phyloP scores from a whole-genome alignment of 1,140 invertebrate genomes.

The Brachionus paranguensis region DNA sequence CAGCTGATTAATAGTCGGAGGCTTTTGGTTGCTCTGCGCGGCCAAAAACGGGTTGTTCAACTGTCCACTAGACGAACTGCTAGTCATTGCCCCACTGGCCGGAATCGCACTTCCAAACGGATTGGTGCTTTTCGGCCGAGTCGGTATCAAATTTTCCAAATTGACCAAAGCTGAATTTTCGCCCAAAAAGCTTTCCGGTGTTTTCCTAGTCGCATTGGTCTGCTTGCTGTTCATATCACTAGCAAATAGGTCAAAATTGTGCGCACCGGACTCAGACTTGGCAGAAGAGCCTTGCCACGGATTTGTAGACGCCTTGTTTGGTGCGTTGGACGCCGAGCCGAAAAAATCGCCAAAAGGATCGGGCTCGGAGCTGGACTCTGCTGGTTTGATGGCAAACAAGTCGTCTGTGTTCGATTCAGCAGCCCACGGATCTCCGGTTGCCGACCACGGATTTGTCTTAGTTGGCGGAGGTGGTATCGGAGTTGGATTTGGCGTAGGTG shows the following conservation, averaged over 20 bases:
- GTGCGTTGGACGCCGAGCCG: background rate
- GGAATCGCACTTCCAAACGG: constrained; percentile 6
- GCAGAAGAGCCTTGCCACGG: background rate
- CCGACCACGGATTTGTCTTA: background rate
- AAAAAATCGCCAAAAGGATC: constrained; percentile 17
- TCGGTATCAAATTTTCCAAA: constrained; percentile 35
- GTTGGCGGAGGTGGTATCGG: background rate
- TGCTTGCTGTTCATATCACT: background rate
- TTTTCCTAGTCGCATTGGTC: constrained; percentile 9
- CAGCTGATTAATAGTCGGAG: constrained; percentile 29
- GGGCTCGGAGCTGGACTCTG: background rate
- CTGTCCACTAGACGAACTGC: background rate
- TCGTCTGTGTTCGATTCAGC: background rate
- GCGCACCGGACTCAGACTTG: background rate
- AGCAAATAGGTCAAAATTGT: constrained; percentile 14
- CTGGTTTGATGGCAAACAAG: background rate
- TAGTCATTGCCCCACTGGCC: background rate
- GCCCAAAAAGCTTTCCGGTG: constrained; percentile 35
- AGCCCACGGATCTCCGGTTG: background rate
- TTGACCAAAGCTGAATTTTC: constrained; percentile 31
- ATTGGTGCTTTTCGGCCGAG: constrained; percentile 20
- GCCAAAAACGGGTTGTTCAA: constrained; percentile 31
- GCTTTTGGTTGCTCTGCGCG: background rate
- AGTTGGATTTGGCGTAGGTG: background rate
- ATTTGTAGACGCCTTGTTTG: background rate